Conservation (phyloP, 2,113 vertebrate species). For the Telmatochromis sp. region DNA sequence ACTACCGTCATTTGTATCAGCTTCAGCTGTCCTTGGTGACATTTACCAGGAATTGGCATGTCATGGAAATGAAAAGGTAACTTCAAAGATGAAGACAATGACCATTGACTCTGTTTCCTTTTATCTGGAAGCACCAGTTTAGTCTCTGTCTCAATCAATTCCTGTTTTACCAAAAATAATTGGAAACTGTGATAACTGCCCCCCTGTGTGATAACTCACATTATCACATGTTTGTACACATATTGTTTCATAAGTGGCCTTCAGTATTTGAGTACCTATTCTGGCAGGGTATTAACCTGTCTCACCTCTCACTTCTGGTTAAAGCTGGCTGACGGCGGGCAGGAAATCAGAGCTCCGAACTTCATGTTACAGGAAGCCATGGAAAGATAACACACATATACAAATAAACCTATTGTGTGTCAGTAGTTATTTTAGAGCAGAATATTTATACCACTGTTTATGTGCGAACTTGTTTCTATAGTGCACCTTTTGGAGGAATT, state of each 20-base stretch:
- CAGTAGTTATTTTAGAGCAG: background rate
- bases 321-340: background rate
- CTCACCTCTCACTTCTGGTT: background rate
- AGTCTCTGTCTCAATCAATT: background rate
- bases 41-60: background rate
- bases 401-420: background rate
- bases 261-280: background rate
- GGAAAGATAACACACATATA: background rate
- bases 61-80: background rate
- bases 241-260: background rate
- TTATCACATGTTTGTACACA: background rate
- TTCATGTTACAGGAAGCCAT: constrained; percentile 36
- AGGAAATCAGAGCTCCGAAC: constrained; percentile 40
- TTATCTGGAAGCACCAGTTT: constrained; percentile 16
- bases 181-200: background rate
- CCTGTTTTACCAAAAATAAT: background rate
- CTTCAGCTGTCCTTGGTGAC: background rate
- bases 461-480: background rate
- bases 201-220: background rate
- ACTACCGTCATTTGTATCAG: fast-evolving
- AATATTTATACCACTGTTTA: too few relatives aligned
- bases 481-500: background rate
- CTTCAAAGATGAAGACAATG: background rate
- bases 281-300: background rate
- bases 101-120: constrained; percentile 19